Percentiles rank a stretch among this genome's conserved stretches.
phyloP scores from a whole-genome alignment of 2,888 invertebrate genomes.

The Dryococelus australis region DNA sequence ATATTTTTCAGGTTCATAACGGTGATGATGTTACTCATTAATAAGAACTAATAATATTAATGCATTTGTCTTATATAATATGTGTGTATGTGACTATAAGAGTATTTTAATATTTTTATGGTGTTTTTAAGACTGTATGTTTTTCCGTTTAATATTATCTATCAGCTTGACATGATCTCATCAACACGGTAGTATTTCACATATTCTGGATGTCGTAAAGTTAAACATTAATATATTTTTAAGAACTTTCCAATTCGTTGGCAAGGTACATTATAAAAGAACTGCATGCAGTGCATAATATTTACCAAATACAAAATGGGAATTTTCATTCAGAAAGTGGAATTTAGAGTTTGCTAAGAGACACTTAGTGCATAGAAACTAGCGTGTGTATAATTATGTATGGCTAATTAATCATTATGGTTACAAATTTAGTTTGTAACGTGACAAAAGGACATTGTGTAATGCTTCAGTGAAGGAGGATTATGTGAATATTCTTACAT shows the following conservation, averaged over 20 bases:
- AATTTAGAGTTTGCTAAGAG: too few relatives aligned
- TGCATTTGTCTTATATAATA: background rate
- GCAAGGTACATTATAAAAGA: too few relatives aligned
- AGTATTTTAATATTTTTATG: background rate
- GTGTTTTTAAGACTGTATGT: background rate
- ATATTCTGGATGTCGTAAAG: background rate
- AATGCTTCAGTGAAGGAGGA: too few relatives aligned
- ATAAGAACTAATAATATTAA: background rate
- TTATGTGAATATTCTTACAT: too few relatives aligned
- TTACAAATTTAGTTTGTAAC: too few relatives aligned
- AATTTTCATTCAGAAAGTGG: too few relatives aligned
- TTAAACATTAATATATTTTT: background rate
- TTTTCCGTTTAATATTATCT: background rate
- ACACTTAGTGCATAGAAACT: too few relatives aligned
- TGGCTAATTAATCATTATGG: too few relatives aligned
- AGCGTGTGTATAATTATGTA: too few relatives aligned
- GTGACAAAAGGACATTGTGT: too few relatives aligned
- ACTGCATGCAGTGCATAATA: too few relatives aligned
- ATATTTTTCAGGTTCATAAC: background rate
- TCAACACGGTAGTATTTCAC: background rate
- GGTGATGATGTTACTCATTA: conserved; percentile 5
- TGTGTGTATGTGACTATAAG: background rate
- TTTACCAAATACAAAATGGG: too few relatives aligned
- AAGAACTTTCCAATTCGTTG: background rate
- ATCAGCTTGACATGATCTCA: conserved; percentile 5